Base-by-base conservation (phyloP, 2,797 vertebrate species). In the Pangasius djambal region DNA sequence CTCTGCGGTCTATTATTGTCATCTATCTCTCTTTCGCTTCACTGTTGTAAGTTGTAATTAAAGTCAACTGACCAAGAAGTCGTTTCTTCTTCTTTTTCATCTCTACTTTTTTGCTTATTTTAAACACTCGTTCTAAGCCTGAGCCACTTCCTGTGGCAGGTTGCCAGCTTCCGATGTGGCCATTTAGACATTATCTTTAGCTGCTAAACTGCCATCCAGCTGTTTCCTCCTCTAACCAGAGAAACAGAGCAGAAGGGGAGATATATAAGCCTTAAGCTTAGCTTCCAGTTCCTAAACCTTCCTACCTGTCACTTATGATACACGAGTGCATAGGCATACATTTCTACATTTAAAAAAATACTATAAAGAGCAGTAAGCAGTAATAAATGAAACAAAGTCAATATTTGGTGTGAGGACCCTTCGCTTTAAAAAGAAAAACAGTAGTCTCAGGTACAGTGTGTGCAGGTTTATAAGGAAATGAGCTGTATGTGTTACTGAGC, bases 101-200 rank as follows among this genome's bases (percentile, higher is more conserved):
- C 31, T 82, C 3, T 81, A 18, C 48, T 70, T 77, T 78, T 55
- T 15, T 37, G 93, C 90, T 50, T 91, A 92, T 90, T 94, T 93
- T 92, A 91, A 91, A 86, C 79, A 86, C 90, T 52, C 77, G 90
- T 87, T 91, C 91, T 86, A 88, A 92, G 61, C 69, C 77, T 69
- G 89, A 93, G 91, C 91, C 44, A 93, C 93, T 96, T 96, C 95
- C 95, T 95, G 94, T 94, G 90, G 90, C 91, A 92, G 91, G 89
- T 77, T 94, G 93, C 92, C 89, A 93, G 89, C 93, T 95, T 96
- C 95, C 95, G 93, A 93, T 94, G 92, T 90, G 91, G 94, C 90
- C 93, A 91, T 93, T 93, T 90, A 92, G 90, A 92, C 94, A 94
- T 95, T 95, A 95, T 96, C 95, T 93, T 89, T 59, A 83, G 91